A percentile compares a stretch with the other conserved stretches of the same genome.
Conservation (phyloP, 2,113 vertebrate species). For the Apodemus speciosus region DNA sequence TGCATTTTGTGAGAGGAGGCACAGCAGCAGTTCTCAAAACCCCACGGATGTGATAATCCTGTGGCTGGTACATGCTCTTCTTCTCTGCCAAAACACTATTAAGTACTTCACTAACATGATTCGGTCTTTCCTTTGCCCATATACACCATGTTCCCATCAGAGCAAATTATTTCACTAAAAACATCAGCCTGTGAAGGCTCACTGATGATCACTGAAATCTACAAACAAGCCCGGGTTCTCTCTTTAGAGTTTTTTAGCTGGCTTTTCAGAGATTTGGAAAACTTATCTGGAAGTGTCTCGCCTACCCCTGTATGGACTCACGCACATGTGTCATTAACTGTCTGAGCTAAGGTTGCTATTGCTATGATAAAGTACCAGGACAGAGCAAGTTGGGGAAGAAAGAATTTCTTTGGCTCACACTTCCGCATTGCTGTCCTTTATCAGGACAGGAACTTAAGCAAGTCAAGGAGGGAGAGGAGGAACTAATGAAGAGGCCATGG, state of each 20-base stretch:
- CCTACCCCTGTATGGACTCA: not conserved
- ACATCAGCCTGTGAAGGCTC: not conserved
- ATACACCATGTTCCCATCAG: not conserved
- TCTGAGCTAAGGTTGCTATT: not conserved
- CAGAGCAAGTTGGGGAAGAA: not conserved
- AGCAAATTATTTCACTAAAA: not conserved
- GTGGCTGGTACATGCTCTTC: not conserved
- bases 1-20: not conserved
- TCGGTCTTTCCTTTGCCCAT: not conserved
- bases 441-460: not conserved
- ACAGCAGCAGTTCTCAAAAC: not conserved
- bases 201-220: not conserved
- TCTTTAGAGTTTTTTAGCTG: not conserved
- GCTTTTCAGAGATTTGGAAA: not conserved
- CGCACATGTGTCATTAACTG: not conserved
- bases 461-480: not conserved
- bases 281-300: not conserved
- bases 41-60: not conserved
- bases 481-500: not conserved
- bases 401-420: not conserved
- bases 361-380: not conserved
- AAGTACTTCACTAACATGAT: not conserved
- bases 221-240: not conserved
- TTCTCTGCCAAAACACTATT: fast-evolving
- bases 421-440: not conserved